Evolutionary conservation across 2,888 invertebrate species (phyloP).

Genomic region (Mamestra brassicae): DNA sequence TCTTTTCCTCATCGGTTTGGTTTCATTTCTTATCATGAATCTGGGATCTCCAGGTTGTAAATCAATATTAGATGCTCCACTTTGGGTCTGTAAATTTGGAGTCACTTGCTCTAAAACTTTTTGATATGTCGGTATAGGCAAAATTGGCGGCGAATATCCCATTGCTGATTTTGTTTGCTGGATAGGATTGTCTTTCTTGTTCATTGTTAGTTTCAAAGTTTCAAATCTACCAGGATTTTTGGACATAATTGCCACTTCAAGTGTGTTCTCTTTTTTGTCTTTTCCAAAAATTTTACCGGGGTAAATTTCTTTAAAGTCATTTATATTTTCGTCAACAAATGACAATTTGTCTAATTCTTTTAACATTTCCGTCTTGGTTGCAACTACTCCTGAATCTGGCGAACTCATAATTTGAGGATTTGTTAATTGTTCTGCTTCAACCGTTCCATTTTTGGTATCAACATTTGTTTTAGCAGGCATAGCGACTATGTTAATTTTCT

Average conservation of each 20-base stretch:
- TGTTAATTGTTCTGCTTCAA: conserved; percentile 6
- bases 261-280: conserved; percentile 8
- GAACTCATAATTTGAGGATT: conserved; percentile 4
- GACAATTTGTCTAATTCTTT: conserved; percentile 63
- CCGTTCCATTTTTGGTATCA: background rate
- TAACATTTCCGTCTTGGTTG: conserved; percentile 65
- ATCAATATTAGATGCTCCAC: background rate
- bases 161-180: conserved; percentile 21
- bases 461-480: background rate
- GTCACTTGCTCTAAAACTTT: conserved; percentile 53
- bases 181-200: conserved; percentile 5
- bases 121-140: conserved; percentile 79
- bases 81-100: conserved; percentile 18
- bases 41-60: background rate
- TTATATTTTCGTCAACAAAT: conserved; percentile 17
- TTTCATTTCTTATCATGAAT: conserved; percentile 1
- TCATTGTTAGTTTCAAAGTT: conserved; percentile 13
- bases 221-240: conserved; percentile 19
- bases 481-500: conserved; percentile 61
- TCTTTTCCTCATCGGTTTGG: conserved; percentile 31
- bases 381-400: conserved; percentile 37
- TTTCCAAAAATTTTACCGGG: conserved; percentile 1
- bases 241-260: conserved; percentile 17
- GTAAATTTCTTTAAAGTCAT: conserved; percentile 1
- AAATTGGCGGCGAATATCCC: conserved; percentile 79